Evolutionary conservation across 2,113 vertebrate species (phyloP).

Genomic region (Chaenocephalus aceratus): DNA sequence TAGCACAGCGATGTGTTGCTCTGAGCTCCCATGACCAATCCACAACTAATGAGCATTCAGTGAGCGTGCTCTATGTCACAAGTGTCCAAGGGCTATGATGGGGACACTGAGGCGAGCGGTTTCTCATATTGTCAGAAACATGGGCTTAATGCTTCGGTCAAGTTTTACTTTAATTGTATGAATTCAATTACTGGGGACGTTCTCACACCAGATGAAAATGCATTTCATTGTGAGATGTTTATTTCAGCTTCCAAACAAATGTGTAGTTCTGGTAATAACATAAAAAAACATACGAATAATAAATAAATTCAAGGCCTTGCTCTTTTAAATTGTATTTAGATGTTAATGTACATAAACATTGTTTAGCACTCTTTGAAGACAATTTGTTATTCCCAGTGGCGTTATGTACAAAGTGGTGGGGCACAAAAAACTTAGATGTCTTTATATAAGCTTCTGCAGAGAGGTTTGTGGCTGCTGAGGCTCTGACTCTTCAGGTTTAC

Average conservation of each 20-base stretch:
- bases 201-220: conserved; percentile 52
- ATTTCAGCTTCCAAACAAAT: not conserved
- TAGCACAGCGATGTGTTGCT: conserved; percentile 75
- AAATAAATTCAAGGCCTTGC: not conserved
- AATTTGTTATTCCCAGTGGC: too few species aligned
- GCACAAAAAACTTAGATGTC: too few species aligned
- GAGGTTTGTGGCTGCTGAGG: too few species aligned
- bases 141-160: conserved; percentile 54
- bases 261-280: not conserved
- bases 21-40: conserved; percentile 85
- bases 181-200: conserved; percentile 8
- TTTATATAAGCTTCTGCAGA: too few species aligned
- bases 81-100: conserved; percentile 51
- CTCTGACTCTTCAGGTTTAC: too few species aligned
- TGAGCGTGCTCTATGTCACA: conserved; percentile 69
- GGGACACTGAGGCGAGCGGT: conserved; percentile 50
- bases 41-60: conserved; percentile 81
- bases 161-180: conserved; percentile 35
- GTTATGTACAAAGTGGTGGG: too few species aligned
- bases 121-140: conserved; percentile 76
- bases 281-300: too few species aligned
- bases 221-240: conserved; percentile 23
- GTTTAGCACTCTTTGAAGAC: not conserved
- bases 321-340: not conserved
- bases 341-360: not conserved